phyloP scores from a whole-genome alignment of 2,888 invertebrate species.

The Enoplolaimus lenunculus region DNA sequence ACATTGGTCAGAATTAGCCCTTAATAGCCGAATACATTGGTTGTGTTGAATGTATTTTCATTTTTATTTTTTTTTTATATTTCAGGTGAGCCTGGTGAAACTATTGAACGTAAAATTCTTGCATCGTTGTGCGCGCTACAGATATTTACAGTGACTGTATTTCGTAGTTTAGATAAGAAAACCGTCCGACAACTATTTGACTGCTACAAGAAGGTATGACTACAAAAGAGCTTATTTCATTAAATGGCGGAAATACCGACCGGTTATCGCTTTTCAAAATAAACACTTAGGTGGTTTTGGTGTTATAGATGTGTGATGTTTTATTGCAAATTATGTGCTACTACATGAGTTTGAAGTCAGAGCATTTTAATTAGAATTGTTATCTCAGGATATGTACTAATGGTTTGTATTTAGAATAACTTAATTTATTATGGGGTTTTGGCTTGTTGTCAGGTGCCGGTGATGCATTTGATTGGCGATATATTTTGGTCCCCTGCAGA shows the following conservation, averaged over 20 bases:
- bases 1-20: no score
- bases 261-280: no score
- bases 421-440: not conserved
- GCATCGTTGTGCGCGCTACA: not conserved
- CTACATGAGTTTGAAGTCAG: not conserved
- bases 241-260: not conserved
- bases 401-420: not conserved
- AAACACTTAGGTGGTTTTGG: no score
- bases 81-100: slow-evolving; percentile 28
- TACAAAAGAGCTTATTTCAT: not conserved
- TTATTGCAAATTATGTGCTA: not conserved
- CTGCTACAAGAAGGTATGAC: slow-evolving; percentile 56
- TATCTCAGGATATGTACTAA: not conserved
- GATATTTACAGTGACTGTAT: slow-evolving; percentile 46
- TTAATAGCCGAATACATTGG: no score
- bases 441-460: slow-evolving; percentile 60
- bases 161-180: slow-evolving; percentile 61
- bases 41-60: no score
- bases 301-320: no score
- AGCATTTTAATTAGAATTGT: no score
- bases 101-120: slow-evolving; percentile 22
- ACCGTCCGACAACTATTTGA: slow-evolving; percentile 59
- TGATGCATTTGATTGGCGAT: slow-evolving; percentile 63
- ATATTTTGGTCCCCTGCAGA: slow-evolving; percentile 69
- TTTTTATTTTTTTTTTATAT: no score